Percentiles rank a stretch among this genome's conserved stretches.
Evolutionary conservation across 2,888 invertebrate species (phyloP).

Genomic region (Caenorhabditis uteleia): DNA sequence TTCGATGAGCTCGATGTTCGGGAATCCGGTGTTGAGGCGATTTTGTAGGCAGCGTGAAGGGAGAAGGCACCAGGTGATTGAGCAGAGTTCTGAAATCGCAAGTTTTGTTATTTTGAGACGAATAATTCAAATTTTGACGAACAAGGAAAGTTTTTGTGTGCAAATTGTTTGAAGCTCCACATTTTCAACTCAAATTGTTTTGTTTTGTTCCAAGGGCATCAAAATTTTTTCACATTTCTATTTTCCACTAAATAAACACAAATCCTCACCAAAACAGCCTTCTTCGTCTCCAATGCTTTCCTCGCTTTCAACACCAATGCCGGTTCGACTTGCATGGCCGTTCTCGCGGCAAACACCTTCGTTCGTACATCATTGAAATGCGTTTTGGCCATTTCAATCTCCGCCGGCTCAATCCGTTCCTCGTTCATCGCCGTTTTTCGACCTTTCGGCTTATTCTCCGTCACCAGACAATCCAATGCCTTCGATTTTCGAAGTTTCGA

Average conservation of each 20-base stretch:
- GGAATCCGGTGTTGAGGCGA: conserved; percentile 26
- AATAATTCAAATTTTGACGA: too few species aligned
- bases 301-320: conserved; percentile 36
- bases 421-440: not conserved
- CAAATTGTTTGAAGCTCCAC: too few species aligned
- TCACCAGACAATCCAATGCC: conserved; percentile 30
- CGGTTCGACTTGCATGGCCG: conserved; percentile 53
- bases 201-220: too few species aligned
- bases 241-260: not conserved
- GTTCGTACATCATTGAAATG: conserved; percentile 44
- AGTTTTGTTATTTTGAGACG: not conserved
- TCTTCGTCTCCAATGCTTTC: conserved; percentile 25
- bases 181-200: too few species aligned
- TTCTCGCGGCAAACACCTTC: conserved; percentile 54
- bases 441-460: conserved; percentile 2
- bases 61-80: conserved; percentile 46
- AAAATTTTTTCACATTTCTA: too few species aligned
- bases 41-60: conserved; percentile 34
- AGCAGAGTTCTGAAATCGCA: conserved; percentile 4
- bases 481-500: conserved; percentile 24
- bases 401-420: not conserved
- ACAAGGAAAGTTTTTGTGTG: too few species aligned
- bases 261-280: conserved; percentile 11
- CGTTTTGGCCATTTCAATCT: conserved; percentile 23
- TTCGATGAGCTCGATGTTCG: conserved; percentile 8